Evolutionary conservation across 2,113 vertebrate genomes (phyloP).

Genomic region (Amphiprion percula): DNA sequence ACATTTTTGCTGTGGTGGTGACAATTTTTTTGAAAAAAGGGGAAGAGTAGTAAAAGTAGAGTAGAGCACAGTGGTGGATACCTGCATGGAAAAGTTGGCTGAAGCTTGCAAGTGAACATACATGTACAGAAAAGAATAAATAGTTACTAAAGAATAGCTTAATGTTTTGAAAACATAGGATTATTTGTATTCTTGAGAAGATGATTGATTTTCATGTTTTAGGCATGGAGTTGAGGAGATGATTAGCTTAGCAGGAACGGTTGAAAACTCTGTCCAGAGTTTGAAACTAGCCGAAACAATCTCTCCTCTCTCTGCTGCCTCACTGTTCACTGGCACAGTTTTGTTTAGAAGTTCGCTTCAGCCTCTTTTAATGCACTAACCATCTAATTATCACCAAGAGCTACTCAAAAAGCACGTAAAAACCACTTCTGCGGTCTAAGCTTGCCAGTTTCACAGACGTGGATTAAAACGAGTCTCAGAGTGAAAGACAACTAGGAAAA

Average conservation of each 20-base stretch:
- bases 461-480: slow-evolving; percentile 41
- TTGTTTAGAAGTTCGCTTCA: slow-evolving; percentile 38
- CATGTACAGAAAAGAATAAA: not conserved
- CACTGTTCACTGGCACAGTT: slow-evolving; percentile 9
- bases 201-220: not conserved
- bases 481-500: slow-evolving; percentile 37
- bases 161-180: not conserved
- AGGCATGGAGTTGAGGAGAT: not conserved
- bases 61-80: not conserved
- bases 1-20: slow-evolving; percentile 45
- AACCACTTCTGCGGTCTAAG: slow-evolving; percentile 27
- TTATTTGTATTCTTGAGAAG: not conserved
- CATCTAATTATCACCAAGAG: slow-evolving; percentile 50
- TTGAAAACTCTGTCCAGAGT: not conserved
- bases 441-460: slow-evolving; percentile 22
- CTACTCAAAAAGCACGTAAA: slow-evolving; percentile 18
- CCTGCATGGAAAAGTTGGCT: not conserved
- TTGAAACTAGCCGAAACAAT: not conserved
- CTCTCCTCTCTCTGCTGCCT: slow-evolving; percentile 7
- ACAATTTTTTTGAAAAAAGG: not conserved
- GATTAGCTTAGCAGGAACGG: not conserved
- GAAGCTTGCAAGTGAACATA: not conserved
- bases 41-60: slow-evolving; percentile 9
- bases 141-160: not conserved
- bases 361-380: slow-evolving; percentile 32